Base-by-base conservation (phyloP, 2,797 vertebrate genomes). In the Presbytis comata region DNA sequence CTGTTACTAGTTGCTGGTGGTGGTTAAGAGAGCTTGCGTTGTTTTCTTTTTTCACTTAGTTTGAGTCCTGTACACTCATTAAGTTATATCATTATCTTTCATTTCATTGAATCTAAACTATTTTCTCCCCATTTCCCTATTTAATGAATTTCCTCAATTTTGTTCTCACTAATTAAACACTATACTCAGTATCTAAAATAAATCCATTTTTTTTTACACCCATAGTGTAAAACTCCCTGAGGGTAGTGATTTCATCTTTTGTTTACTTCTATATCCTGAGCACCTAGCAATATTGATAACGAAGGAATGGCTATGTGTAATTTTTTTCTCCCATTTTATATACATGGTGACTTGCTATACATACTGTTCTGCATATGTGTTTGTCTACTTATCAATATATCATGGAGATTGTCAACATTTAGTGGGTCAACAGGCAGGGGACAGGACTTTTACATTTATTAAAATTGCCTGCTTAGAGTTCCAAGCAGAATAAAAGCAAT, bases 401-500 rank as follows among this genome's bases (percentile, higher is more conserved):
- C 61, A 7, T 30, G 19, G 67, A 89, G 46, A 0, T 0, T 88
- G 3, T 14, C 44, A 74, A 11, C 70, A 83, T 64, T 64, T 14
- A 86, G 44, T 41, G 36, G 17, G 91, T 39, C 17, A 80, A 83
- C 81, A 94, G n/a, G 48, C 21, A 89, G 92, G 82, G 92, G 36
- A 22, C 21, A 33, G 89, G 87, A 33, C 26, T 75, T 53, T 91
- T 16, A 57, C 46, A 57, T 92, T 89, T 61, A 74, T 82, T 70
- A 28, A 89, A 97, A 93, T n/a, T 67, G 19, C 64, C 33, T n/a
- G 33, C 64, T 67, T 67, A 67, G 88, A 78, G 50, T 74, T 97
- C 24, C 61, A 83, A 89, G 79, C 48, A 79, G 17, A 84, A 97
- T 95, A 74, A 92, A 88, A 96, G 33, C 57, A 84, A 87, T 55